Evolutionary conservation across 2,113 vertebrate species (phyloP), one percentile per base, ranked within the genome.

Genomic region (Neodon shergylaensis): DNA sequence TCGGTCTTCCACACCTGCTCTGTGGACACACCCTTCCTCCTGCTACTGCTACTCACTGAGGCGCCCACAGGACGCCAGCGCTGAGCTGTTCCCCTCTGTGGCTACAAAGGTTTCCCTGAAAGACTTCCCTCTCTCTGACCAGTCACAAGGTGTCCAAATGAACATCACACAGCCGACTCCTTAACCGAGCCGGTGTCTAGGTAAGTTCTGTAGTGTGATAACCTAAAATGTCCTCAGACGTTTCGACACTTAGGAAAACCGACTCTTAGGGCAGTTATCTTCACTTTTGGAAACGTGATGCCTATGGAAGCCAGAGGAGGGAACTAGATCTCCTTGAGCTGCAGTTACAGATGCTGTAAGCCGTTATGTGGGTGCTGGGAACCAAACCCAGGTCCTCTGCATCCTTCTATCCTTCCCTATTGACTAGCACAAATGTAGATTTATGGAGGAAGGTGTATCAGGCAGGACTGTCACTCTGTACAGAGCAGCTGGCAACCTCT

Each of bases 401-500:
- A 42, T 4, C 24, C 39, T n/a, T 17, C n/a, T 14, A 31, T 58
- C 0, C n/a, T 52, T 52, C n/a, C n/a, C 28, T 28, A 17, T 28
- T 83, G 28, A 28, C n/a, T 31, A 63, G 42, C 7, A 4, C 81
- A 42, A n/a, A 42, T 47, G 42, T 47, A 44, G 74, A 47, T 26
- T 76, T 28, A 76, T 28, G n/a, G n/a, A 42, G 58, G n/a, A 63
- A 83, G n/a, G 54, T 42, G 21, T 42, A 28, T 17, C 28, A 42
- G 54, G 81, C 94, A 97, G 0, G 97, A 91, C 95, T 99, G 98
- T 94, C 98, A 91, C 95, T 98, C 95, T 68, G 98, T 96, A 47
- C 47, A 47, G 94, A 99, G 47, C 42, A 99, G 83, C 65, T 98
- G 97, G 74, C 98, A 97, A 10, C 98, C 99, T 98, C 98, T 99